phyloP scores from a whole-genome alignment of 2,113 vertebrate species.

The Nycticorax nycticorax region DNA sequence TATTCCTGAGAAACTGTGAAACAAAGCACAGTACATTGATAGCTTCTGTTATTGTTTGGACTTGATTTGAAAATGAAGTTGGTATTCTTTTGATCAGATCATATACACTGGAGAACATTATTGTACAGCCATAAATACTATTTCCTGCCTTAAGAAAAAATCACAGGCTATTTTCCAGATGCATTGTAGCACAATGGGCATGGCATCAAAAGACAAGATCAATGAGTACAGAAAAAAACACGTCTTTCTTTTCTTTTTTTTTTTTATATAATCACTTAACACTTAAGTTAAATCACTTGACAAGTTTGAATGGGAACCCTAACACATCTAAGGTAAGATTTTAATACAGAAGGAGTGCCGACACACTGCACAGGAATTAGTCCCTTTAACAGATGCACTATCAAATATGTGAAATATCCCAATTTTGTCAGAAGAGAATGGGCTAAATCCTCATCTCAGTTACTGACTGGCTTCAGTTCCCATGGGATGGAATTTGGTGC shows the following conservation, averaged over 20 bases:
- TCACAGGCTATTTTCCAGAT: conserved; percentile 3
- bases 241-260: neutral
- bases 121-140: conserved; percentile 25
- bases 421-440: conserved; percentile 33
- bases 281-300: neutral
- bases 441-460: conserved; percentile 31
- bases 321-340: neutral
- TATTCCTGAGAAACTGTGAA: neutral
- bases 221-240: neutral
- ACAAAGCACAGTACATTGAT: neutral
- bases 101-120: conserved; percentile 17
- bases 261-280: neutral
- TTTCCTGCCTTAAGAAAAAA: conserved; percentile 37
- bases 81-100: conserved; percentile 53
- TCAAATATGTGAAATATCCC: conserved; percentile 25
- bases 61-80: conserved; percentile 14
- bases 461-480: conserved; percentile 29
- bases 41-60: conserved; percentile 16
- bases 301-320: neutral
- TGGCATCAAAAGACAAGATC: conserved; percentile 36
- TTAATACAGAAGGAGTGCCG: neutral
- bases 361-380: neutral
- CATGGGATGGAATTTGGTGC: conserved; percentile 38
- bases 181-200: conserved; percentile 23
- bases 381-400: neutral